These are phyloP conservation scores for Geothlypis trichas DNA, from an alignment of 2,113 vertebrate species.

Conservation along the genomic window DNA sequence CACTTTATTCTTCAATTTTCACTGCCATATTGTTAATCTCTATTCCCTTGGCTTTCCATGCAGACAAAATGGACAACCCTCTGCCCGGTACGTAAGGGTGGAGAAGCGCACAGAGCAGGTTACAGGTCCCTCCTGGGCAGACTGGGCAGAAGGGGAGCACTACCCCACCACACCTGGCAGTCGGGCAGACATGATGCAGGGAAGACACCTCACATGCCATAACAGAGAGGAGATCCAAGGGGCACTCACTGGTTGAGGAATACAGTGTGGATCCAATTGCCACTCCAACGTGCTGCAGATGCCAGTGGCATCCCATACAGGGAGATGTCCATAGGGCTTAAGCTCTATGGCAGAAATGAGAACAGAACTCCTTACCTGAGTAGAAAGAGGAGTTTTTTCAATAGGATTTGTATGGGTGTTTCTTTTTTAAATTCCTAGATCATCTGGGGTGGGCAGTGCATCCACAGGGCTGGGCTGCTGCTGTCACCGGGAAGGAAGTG, in stretches of 20 bases:
- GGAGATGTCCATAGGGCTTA: not conserved
- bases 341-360: not conserved
- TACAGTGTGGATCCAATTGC: not conserved
- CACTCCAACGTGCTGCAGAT: accelerated
- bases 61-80: not conserved
- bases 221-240: not conserved
- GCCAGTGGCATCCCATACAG: accelerated
- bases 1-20: constrained; percentile 19
- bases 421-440: not conserved
- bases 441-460: accelerated
- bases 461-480: not conserved
- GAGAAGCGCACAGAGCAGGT: not conserved
- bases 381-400: not conserved
- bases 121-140: not conserved
- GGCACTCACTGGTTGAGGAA: not conserved
- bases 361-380: not conserved
- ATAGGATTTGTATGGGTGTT: not conserved
- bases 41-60: not conserved
- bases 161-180: not conserved
- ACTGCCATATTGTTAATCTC: not conserved
- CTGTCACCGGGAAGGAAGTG: accelerated
- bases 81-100: not conserved
- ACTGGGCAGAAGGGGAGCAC: not conserved
- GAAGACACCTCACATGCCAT: not conserved
- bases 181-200: accelerated